These are phyloP conservation scores for Platycheirus albimanus DNA, from an alignment of 2,888 invertebrate genomes.

Conservation along the genomic window DNA sequence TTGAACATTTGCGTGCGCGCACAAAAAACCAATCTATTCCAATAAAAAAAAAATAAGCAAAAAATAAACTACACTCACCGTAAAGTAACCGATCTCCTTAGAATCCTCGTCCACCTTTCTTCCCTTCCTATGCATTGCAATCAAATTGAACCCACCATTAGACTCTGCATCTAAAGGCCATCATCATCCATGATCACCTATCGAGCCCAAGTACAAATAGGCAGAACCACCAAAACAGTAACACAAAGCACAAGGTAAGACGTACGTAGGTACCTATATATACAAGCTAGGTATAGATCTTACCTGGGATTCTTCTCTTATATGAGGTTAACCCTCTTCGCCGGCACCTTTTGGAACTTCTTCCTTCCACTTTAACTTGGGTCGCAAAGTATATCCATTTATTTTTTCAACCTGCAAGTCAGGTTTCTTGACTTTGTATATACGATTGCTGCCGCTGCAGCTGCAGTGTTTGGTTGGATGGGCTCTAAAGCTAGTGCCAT, in stretches of 20 bases:
- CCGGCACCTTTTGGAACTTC: constrained; percentile 29
- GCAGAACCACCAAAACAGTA: constrained; percentile 51
- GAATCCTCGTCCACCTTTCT: not conserved
- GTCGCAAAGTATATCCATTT: constrained; percentile 27
- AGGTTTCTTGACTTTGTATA: not conserved
- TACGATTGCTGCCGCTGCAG: constrained; percentile 2
- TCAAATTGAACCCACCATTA: constrained; percentile 69
- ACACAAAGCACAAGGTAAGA: constrained; percentile 25
- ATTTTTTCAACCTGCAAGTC: constrained; percentile 54
- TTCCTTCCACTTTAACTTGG: not conserved
- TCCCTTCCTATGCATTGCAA: constrained; percentile 27
- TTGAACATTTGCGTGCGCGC: constrained; percentile 62
- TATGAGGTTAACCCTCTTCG: not conserved
- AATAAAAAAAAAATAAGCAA: constrained; percentile 33
- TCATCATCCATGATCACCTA: constrained; percentile 68
- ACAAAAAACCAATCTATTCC: constrained; percentile 54
- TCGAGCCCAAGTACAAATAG: constrained; percentile 63
- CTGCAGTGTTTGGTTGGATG: constrained; percentile 34
- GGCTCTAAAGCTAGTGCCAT: constrained; percentile 24
- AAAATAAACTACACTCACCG: not conserved
- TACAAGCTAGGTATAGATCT: no score
- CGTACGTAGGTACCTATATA: constrained; percentile 16
- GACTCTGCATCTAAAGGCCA: constrained; percentile 58
- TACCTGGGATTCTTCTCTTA: not conserved
- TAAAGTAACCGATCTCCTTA: constrained; percentile 20